These are phyloP conservation scores for Bursaphelenchus okinawaensis DNA, from an alignment of 2,888 invertebrate genomes.

Conservation along the genomic window DNA sequence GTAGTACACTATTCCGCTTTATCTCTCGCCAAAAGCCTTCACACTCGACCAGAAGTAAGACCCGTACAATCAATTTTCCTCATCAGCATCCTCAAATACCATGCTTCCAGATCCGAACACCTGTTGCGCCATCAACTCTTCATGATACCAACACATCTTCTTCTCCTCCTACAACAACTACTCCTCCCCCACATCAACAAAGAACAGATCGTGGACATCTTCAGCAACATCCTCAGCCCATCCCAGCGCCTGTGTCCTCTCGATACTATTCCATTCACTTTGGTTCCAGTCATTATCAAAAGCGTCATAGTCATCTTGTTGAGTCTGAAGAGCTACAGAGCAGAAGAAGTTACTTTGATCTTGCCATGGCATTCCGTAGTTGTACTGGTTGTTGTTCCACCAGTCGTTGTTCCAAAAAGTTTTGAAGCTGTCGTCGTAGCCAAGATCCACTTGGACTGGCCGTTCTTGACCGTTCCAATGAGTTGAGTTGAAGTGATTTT, in stretches of 20 bases:
- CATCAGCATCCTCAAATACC: no score
- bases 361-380: slow-evolving; percentile 29
- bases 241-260: background rate
- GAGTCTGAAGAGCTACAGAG: background rate
- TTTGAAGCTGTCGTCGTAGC: slow-evolving; percentile 26
- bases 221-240: slow-evolving; percentile 18
- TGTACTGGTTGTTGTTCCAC: slow-evolving; percentile 32
- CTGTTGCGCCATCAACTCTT: no score
- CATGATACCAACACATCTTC: background rate
- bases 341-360: slow-evolving; percentile 21
- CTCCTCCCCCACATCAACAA: slow-evolving; percentile 7
- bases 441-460: slow-evolving; percentile 27
- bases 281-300: slow-evolving; percentile 21
- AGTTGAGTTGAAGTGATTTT: slow-evolving; percentile 28
- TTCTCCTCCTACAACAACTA: background rate
- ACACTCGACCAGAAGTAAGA: background rate
- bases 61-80: background rate
- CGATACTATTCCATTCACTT: slow-evolving; percentile 21
- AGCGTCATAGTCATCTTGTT: slow-evolving; percentile 20
- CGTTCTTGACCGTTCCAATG: slow-evolving; percentile 40
- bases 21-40: background rate
- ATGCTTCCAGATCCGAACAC: no score
- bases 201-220: slow-evolving; percentile 1
- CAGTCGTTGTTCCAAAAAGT: slow-evolving; percentile 35
- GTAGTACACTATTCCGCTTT: no score